Evolutionary conservation across 2,888 invertebrate genomes (phyloP).

Genomic region (Drosophila mercatorum): DNA sequence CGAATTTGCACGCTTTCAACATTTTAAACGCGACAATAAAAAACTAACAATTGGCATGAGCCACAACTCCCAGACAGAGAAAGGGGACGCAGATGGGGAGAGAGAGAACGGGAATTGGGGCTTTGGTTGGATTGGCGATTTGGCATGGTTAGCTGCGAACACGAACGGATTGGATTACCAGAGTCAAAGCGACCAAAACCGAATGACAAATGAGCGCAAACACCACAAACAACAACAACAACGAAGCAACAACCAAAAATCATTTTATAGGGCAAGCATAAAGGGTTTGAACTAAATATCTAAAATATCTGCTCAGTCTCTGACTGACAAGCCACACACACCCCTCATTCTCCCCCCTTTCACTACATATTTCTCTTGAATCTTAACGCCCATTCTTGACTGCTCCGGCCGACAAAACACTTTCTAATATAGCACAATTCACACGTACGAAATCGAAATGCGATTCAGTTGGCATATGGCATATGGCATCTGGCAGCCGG

Average conservation of each 20-base stretch:
- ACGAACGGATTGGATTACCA: constrained; percentile 65
- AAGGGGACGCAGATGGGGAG: no score
- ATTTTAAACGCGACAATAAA: constrained; percentile 62
- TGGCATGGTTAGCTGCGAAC: constrained; percentile 31
- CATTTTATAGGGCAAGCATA: constrained; percentile 43
- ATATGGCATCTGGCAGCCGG: constrained; percentile 14
- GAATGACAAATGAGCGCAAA: constrained; percentile 72
- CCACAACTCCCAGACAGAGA: constrained; percentile 44
- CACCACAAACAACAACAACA: constrained; percentile 33
- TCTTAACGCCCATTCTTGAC: constrained; percentile 1
- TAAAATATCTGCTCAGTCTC: background rate
- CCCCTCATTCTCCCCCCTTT: background rate
- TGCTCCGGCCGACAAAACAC: constrained; percentile 29
- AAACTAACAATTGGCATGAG: constrained; percentile 73
- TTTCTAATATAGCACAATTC: constrained; percentile 39
- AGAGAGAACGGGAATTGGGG: constrained; percentile 11
- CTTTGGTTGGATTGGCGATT: constrained; percentile 13
- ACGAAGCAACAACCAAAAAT: constrained; percentile 43
- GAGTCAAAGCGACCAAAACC: constrained; percentile 47
- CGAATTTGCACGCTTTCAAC: constrained; percentile 79
- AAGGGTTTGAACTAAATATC: constrained; percentile 4
- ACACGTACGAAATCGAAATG: constrained; percentile 30
- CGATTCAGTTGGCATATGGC: constrained; percentile 15
- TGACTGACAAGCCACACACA: background rate
- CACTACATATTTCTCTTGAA: constrained; percentile 1